Base-by-base conservation (phyloP, 2,797 vertebrate species). In the Sternarchorhynchus goeldii region DNA sequence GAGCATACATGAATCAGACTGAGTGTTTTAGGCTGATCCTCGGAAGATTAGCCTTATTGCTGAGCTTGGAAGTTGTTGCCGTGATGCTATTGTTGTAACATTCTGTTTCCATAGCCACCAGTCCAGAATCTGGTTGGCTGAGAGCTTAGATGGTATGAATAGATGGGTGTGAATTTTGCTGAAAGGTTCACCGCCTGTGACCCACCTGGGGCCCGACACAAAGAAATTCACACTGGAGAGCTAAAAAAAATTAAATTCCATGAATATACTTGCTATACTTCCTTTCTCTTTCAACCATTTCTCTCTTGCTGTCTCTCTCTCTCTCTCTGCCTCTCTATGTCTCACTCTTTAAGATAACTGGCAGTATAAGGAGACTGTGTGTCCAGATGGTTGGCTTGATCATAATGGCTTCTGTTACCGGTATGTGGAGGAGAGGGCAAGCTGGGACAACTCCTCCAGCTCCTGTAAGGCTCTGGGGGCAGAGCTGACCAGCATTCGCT, bases 381-480 rank as follows among this genome's bases (percentile, higher is more conserved):
- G 97, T 87, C 90, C 91, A 0, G 0, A 89, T 59, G 94, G 88
- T 56, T 98, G 97, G 97, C 89, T 91, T 90, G 91, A 96, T 29
- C 90, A 97, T 85, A 95, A 93, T 71, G 88, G 85, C 73, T 93
- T 93, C 83, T 98, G 97, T 91, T 97, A 96, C 90, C 88, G 75
- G 73, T 89, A 96, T 71, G 88, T 93, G 78, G 84, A 89, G 63
- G 90, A 92, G 63, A 87, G 85, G 20, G 90, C 88, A 74, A 93
- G 82, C 88, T 99, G 96, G 97, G 88, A 90, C 0, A 89, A 93
- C 55, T 95, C 96, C 29, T 89, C 92, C 21, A 56, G 21, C 31
- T 90, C 93, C 1, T 98, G 97, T 86, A 86, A 81, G 53, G 87
- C 88, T 81, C 83, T 86, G 21, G 87, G 85, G 2, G 94, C 94